Percentiles rank a stretch among this genome's conserved stretches.
These are phyloP conservation scores for Enhydra lutris DNA, from an alignment of 2,113 vertebrate genomes.

Conservation along the genomic window DNA sequence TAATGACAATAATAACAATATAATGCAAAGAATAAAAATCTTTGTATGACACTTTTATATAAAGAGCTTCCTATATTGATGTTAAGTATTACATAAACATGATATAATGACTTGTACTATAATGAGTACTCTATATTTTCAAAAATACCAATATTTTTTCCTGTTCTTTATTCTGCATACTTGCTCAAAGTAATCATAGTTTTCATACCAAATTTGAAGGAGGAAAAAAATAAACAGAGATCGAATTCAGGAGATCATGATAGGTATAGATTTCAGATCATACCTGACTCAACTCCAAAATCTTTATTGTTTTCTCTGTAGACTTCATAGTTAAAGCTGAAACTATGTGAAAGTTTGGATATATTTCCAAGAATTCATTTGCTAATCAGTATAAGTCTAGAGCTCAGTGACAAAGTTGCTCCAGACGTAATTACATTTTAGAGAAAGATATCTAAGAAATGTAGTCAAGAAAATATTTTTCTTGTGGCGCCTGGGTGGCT, in stretches of 20 bases:
- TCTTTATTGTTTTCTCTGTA: background rate
- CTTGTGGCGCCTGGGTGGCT: no score
- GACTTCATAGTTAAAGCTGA: background rate
- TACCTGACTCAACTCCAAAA: background rate
- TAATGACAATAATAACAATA: slow-evolving; percentile 45
- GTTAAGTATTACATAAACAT: slow-evolving; percentile 40
- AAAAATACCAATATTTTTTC: background rate
- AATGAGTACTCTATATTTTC: slow-evolving; percentile 19
- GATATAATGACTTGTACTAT: background rate
- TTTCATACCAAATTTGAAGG: background rate
- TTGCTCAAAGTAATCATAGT: slow-evolving; percentile 1
- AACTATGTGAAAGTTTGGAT: background rate
- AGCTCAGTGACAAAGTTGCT: background rate
- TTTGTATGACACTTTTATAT: slow-evolving; percentile 26
- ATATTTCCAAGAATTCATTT: slow-evolving; percentile 20
- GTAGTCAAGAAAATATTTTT: background rate
- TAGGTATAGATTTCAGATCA: background rate
- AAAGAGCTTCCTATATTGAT: slow-evolving; percentile 7
- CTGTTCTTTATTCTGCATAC: slow-evolving; percentile 17
- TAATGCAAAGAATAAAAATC: slow-evolving; percentile 43
- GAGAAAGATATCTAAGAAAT: background rate
- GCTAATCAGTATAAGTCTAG: background rate
- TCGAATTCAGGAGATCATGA: background rate
- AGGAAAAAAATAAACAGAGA: background rate
- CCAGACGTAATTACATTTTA: slow-evolving; percentile 15